A percentile compares a stretch with the other conserved stretches of the same genome.
Conservation (phyloP, 2,113 vertebrate genomes). For the Progne subis region DNA sequence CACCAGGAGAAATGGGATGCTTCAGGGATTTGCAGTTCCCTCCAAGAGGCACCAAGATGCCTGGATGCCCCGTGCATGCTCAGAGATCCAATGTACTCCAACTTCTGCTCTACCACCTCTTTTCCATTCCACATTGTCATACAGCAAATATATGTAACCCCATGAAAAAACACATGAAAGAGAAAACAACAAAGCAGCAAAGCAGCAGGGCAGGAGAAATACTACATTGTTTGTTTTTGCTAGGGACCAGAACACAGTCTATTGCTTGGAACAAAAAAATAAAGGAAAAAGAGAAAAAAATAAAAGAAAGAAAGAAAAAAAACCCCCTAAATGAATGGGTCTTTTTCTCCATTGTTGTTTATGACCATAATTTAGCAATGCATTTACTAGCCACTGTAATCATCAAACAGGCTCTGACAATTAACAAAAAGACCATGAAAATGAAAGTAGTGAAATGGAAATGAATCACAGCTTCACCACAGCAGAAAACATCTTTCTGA, state of each 20-base stretch:
- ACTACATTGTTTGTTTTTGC: not conserved
- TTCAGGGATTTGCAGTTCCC: not conserved
- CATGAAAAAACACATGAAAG: not conserved
- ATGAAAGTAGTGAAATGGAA: conserved; percentile 64
- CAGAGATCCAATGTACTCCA: not conserved
- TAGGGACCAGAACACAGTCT: not conserved
- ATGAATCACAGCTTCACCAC: conserved; percentile 64
- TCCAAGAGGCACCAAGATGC: not conserved
- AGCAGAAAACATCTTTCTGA: conserved; percentile 64
- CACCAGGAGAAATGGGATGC: not conserved
- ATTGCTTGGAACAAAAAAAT: not conserved
- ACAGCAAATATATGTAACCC: not conserved
- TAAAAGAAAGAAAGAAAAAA: not conserved
- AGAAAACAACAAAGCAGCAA: not conserved
- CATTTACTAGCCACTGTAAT: conserved; percentile 62
- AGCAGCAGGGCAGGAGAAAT: not conserved
- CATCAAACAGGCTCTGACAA: conserved; percentile 61
- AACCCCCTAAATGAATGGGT: not conserved
- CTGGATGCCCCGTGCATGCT: not conserved
- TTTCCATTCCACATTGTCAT: not conserved
- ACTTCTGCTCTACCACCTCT: not conserved
- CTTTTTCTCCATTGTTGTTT: conserved; percentile 31
- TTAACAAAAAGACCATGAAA: conserved; percentile 67
- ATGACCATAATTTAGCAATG: conserved; percentile 60
- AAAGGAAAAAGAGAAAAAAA: not conserved